Conservation (phyloP, 2,113 vertebrate species). For the Grallaria varia region DNA sequence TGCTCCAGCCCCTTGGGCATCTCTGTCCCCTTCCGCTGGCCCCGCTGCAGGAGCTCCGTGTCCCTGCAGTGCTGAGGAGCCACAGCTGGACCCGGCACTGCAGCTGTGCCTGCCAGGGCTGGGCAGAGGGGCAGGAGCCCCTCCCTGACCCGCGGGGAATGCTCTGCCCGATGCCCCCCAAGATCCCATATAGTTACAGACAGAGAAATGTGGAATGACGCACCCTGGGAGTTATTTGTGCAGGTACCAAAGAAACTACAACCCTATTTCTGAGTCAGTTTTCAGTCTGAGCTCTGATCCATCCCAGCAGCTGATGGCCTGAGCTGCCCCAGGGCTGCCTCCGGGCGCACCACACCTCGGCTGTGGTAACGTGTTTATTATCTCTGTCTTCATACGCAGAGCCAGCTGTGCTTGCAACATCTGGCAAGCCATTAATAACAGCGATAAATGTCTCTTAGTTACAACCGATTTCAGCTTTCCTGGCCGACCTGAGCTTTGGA, state of each 20-base stretch:
- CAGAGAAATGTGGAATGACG: fast-evolving
- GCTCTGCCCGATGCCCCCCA: fast-evolving
- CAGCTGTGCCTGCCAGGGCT: not conserved
- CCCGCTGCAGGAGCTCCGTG: not conserved
- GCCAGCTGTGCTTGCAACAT: not conserved
- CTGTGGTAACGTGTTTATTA: not conserved
- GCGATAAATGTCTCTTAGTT: not conserved
- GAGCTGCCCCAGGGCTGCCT: not conserved
- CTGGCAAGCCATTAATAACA: conserved; percentile 12
- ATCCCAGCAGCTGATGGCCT: not conserved
- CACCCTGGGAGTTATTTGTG: not conserved
- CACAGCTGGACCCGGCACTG: not conserved
- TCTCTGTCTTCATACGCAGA: not conserved
- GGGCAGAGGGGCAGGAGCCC: not conserved
- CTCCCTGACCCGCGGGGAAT: not conserved
- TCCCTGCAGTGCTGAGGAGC: not conserved
- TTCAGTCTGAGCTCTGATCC: not conserved
- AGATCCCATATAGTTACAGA: not conserved
- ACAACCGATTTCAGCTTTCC: not conserved
- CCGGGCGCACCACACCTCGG: not conserved
- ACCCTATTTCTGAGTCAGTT: not conserved
- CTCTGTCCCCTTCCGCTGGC: not conserved
- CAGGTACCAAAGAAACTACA: not conserved
- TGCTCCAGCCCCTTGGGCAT: not conserved
- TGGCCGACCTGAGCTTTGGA: not conserved